A percentile compares a stretch with the other conserved stretches of the same genome.
Evolutionary conservation across 2,888 invertebrate genomes (phyloP).

Genomic region (Cerastis leucographa): DNA sequence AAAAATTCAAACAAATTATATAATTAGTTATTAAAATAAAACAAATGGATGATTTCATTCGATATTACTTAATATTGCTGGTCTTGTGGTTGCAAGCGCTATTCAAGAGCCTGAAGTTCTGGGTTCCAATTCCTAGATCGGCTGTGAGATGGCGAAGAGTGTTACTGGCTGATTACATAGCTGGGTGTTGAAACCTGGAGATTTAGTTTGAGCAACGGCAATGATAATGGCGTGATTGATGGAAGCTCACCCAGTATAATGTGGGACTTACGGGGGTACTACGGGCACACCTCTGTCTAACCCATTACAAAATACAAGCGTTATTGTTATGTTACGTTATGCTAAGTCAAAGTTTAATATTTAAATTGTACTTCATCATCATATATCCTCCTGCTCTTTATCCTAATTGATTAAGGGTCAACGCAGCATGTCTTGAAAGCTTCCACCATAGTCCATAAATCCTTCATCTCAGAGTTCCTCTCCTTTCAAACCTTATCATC

Average conservation of each 20-base stretch:
- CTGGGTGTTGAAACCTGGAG: too few relatives aligned
- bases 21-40: conserved; percentile 1
- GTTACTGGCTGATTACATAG: background rate
- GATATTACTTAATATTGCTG: too few relatives aligned
- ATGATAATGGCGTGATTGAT: background rate
- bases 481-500: background rate
- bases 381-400: background rate
- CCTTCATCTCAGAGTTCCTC: background rate
- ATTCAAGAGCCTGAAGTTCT: background rate
- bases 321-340: background rate
- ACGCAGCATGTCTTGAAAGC: background rate
- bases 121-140: background rate
- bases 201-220: background rate
- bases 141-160: background rate
- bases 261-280: background rate
- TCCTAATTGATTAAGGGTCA: background rate
- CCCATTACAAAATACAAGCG: background rate
- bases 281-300: background rate
- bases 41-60: background rate
- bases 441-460: background rate
- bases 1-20: conserved; percentile 6
- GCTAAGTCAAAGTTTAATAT: background rate
- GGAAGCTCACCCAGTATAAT: background rate
- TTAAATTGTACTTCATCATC: background rate
- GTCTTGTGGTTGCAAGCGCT: background rate